These are phyloP conservation scores for Acanthosepion esculentum DNA, from an alignment of 2,888 invertebrate genomes.

Conservation along the genomic window DNA sequence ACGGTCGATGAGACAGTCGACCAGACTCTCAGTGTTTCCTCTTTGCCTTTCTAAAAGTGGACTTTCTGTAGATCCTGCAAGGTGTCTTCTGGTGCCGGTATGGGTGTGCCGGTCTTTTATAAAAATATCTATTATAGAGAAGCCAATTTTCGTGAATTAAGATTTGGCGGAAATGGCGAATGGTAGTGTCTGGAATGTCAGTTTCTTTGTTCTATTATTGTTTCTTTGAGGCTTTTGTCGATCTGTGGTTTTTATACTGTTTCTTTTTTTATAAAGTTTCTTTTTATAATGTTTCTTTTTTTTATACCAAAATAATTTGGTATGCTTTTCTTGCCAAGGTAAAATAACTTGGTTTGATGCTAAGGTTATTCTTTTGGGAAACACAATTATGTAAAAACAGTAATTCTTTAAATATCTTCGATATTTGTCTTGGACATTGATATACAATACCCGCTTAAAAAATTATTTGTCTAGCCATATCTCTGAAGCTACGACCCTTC, in stretches of 20 bases:
- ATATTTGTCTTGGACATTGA: too few relatives aligned
- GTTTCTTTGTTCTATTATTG: neutral
- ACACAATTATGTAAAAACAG: too few relatives aligned
- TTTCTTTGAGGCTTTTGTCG: neutral
- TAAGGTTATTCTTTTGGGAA: too few relatives aligned
- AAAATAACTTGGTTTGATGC: too few relatives aligned
- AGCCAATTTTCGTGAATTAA: neutral
- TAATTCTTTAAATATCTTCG: too few relatives aligned
- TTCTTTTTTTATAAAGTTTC: too few relatives aligned
- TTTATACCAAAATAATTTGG: neutral
- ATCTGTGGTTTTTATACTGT: neutral
- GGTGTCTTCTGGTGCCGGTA: neutral
- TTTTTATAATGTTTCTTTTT: neutral
- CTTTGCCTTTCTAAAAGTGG: neutral
- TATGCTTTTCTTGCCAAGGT: neutral
- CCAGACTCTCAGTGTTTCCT: neutral
- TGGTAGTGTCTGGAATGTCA: neutral
- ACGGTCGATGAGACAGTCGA: neutral
- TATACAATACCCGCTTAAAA: too few relatives aligned
- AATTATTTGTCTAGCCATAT: too few relatives aligned
- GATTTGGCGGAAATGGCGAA: neutral
- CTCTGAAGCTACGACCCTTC: too few relatives aligned
- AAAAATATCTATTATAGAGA: neutral
- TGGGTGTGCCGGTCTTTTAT: neutral
- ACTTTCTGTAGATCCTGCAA: neutral